A percentile compares a stretch with the other conserved stretches of the same genome.
Evolutionary conservation across 2,888 invertebrate species (phyloP).

Genomic region (Drosophila maculinotata): DNA sequence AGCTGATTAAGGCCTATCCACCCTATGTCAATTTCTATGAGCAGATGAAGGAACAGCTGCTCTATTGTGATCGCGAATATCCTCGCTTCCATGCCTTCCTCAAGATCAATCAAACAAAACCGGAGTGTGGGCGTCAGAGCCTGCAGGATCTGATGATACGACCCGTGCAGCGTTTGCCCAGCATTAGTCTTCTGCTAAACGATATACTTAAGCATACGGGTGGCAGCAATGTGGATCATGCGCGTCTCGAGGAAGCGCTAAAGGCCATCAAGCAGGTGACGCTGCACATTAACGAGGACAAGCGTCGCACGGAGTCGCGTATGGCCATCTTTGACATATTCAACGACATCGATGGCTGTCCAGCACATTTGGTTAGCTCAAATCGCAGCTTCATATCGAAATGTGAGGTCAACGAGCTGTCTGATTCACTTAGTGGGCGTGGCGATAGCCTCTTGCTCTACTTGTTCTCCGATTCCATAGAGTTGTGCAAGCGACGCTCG

Average conservation of each 20-base stretch:
- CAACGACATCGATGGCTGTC: slow-evolving; percentile 99
- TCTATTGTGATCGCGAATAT: slow-evolving; percentile 95
- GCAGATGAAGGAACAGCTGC: slow-evolving; percentile 96
- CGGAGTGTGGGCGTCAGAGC: slow-evolving; percentile 98
- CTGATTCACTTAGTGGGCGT: slow-evolving; percentile 93
- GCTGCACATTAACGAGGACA: slow-evolving; percentile 99
- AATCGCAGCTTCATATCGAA: slow-evolving; percentile 95
- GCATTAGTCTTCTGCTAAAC: slow-evolving; percentile 96
- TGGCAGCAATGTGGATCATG: slow-evolving; percentile 94
- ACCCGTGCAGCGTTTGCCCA: slow-evolving; percentile 98
- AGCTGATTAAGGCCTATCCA: slow-evolving; percentile 97
- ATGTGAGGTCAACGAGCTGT: slow-evolving; percentile 95
- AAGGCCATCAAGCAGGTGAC: slow-evolving; percentile 96
- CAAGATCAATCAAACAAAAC: slow-evolving; percentile 96
- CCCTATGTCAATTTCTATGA: slow-evolving; percentile 99
- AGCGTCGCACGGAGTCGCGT: slow-evolving; percentile 97
- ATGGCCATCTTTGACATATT: slow-evolving; percentile 98
- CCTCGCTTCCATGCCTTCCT: slow-evolving; percentile 99
- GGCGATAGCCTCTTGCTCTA: slow-evolving; percentile 95
- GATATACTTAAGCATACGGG: slow-evolving; percentile 97
- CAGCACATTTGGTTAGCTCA: slow-evolving; percentile 96
- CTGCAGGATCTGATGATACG: slow-evolving; percentile 98
- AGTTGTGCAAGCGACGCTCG: slow-evolving; percentile 94
- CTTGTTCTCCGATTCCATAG: slow-evolving; percentile 97
- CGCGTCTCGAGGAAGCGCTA: slow-evolving; percentile 93